These are phyloP conservation scores for Hyles lineata DNA, from an alignment of 2,888 invertebrate species.

Conservation along the genomic window DNA sequence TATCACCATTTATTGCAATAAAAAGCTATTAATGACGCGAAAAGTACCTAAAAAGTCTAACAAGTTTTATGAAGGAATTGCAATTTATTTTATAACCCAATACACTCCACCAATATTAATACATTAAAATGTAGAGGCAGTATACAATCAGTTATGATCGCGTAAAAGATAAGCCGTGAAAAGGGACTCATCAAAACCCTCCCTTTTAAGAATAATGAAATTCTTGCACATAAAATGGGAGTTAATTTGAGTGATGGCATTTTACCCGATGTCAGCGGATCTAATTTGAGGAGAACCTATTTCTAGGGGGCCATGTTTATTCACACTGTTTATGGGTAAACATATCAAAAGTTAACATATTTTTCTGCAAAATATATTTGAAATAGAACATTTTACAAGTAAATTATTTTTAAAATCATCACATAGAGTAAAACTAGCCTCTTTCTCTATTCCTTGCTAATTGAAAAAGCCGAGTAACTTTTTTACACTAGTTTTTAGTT, in stretches of 20 bases:
- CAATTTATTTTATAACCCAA: background rate
- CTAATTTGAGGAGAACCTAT: background rate
- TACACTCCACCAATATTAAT: background rate
- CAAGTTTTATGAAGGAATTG: background rate
- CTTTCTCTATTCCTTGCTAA: too few species aligned
- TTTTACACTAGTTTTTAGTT: too few species aligned
- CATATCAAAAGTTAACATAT: too few species aligned
- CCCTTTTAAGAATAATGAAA: slow-evolving; percentile 16
- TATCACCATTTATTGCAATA: too few species aligned
- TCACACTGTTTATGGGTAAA: background rate
- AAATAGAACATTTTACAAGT: too few species aligned
- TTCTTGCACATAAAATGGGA: slow-evolving; percentile 3
- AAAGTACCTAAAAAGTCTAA: background rate
- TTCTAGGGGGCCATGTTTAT: background rate
- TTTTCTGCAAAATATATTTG: too few species aligned
- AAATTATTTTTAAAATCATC: too few species aligned
- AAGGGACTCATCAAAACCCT: background rate
- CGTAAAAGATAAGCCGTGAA: slow-evolving; percentile 5
- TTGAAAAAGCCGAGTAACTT: too few species aligned
- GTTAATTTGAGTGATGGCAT: slow-evolving; percentile 1
- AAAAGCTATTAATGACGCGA: too few species aligned
- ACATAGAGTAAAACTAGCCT: too few species aligned
- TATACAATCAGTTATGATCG: background rate
- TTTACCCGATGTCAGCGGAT: background rate
- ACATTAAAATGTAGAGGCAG: background rate